A percentile compares a stretch with the other conserved stretches of the same genome.
These are phyloP conservation scores for Penelope pileata DNA, from an alignment of 2,113 vertebrate genomes.

Conservation along the genomic window DNA sequence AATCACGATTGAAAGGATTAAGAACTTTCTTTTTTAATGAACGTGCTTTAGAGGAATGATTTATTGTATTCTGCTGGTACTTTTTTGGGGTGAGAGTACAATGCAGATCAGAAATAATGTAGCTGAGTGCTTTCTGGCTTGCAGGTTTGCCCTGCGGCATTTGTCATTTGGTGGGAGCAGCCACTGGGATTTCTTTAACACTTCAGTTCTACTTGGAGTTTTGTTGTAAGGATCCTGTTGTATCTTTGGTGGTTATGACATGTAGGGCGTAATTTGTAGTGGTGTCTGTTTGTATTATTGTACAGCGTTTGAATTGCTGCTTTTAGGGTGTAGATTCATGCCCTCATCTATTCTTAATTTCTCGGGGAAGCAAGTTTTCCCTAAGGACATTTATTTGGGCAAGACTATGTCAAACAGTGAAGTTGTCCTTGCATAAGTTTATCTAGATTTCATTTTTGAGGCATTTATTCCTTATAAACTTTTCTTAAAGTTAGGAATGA, in stretches of 20 bases:
- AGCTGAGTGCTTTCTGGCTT: background rate
- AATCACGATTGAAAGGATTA: slow-evolving; percentile 14
- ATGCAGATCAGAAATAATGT: background rate
- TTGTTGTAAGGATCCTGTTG: background rate
- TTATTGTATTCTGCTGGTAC: background rate
- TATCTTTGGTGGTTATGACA: background rate
- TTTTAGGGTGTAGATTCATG: background rate
- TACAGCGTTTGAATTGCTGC: background rate
- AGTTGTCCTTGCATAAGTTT: background rate
- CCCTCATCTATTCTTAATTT: background rate
- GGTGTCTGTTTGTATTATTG: background rate
- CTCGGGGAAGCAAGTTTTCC: background rate
- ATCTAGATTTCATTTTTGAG: background rate
- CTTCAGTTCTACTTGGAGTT: background rate
- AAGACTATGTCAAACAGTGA: background rate
- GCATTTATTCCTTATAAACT: background rate
- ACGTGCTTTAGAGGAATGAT: background rate
- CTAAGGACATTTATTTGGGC: background rate
- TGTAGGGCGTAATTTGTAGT: background rate
- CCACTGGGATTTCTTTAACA: background rate
- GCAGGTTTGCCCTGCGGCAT: background rate
- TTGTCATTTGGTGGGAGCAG: background rate
- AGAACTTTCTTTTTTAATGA: background rate
- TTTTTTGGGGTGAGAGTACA: background rate
- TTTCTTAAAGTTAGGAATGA: background rate